phyloP scores from a whole-genome alignment of 1,140 invertebrate species.

The Drosophila melanogaster region DNA sequence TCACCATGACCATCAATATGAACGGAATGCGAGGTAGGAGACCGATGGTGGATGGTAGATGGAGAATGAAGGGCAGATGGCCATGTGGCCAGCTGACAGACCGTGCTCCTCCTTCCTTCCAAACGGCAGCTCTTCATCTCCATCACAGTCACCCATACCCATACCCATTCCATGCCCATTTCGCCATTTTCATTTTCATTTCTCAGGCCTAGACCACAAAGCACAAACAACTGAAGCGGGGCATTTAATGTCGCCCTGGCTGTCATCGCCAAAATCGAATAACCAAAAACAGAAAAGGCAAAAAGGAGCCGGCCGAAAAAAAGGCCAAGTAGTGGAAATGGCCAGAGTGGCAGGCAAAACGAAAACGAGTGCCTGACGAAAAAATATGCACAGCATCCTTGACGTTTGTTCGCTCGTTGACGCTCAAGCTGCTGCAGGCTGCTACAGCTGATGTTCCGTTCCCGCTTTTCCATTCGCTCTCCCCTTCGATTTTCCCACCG shows the following conservation, averaged over 20 bases:
- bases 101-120: not conserved
- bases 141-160: not conserved
- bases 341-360: slow-evolving; percentile 47
- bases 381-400: slow-evolving; percentile 75
- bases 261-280: slow-evolving; percentile 80
- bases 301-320: slow-evolving; percentile 49
- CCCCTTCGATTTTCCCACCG: not conserved
- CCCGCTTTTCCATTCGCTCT: not conserved
- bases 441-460: slow-evolving; percentile 14
- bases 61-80: slow-evolving; percentile 32
- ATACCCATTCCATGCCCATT: not conserved
- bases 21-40: slow-evolving; percentile 45
- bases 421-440: slow-evolving; percentile 59
- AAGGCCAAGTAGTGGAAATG: slow-evolving; percentile 25
- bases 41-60: not conserved
- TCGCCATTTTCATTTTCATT: slow-evolving; percentile 17
- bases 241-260: slow-evolving; percentile 80
- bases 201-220: slow-evolving; percentile 58
- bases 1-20: slow-evolving; percentile 75
- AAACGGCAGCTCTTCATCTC: not conserved
- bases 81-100: slow-evolving; percentile 26
- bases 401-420: slow-evolving; percentile 81
- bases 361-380: slow-evolving; percentile 54
- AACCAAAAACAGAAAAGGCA: slow-evolving; percentile 57
- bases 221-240: slow-evolving; percentile 78